Conservation (phyloP, 2,888 invertebrate genomes). For the Eupithecia insigniata region DNA sequence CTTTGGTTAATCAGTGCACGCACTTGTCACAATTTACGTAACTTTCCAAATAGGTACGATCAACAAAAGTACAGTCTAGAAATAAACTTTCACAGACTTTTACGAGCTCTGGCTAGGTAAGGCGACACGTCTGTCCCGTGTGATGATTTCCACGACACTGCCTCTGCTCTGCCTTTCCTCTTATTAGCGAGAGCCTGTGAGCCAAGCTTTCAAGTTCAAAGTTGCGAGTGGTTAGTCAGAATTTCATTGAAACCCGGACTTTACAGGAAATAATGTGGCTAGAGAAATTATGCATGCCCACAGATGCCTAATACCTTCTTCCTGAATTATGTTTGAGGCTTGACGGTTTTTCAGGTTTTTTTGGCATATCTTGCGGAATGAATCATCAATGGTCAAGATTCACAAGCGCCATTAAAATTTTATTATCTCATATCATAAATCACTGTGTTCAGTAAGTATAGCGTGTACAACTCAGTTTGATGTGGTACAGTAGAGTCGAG, state of each 20-base stretch:
- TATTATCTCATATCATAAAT: conserved; percentile 47
- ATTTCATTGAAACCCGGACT: conserved; percentile 45
- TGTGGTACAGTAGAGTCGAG: conserved; percentile 43
- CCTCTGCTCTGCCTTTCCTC: conserved; percentile 49
- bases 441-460: conserved; percentile 52
- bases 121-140: conserved; percentile 59
- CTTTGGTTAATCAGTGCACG: conserved; percentile 23
- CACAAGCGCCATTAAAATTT: conserved; percentile 29
- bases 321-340: not conserved
- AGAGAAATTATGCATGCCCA: conserved; percentile 14
- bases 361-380: conserved; percentile 12
- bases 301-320: not conserved
- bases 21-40: conserved; percentile 64
- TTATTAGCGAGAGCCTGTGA: conserved; percentile 40
- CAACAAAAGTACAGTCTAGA: conserved; percentile 66
- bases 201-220: conserved; percentile 43
- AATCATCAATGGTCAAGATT: conserved; percentile 32
- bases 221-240: conserved; percentile 42
- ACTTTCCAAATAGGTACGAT: conserved; percentile 66
- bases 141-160: conserved; percentile 66
- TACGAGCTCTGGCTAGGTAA: conserved; percentile 56
- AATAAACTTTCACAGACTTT: conserved; percentile 73
- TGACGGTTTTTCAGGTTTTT: not conserved
- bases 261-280: conserved; percentile 39
- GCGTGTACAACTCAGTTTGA: conserved; percentile 33